Percentiles rank a stretch among this genome's conserved stretches.
phyloP scores from a whole-genome alignment of 2,888 invertebrate species.

The Strigamia transsilvanica region DNA sequence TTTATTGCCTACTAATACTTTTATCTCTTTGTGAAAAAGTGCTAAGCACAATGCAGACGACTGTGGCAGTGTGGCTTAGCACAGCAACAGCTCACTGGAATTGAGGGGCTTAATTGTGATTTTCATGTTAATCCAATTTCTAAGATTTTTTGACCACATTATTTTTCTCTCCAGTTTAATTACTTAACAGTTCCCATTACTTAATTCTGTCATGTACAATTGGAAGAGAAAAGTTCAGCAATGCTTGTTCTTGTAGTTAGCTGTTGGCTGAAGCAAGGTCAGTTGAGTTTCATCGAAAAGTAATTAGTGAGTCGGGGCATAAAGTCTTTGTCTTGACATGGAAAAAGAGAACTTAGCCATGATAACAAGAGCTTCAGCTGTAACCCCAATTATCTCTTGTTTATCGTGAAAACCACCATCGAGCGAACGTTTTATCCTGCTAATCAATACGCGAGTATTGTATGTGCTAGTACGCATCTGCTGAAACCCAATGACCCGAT shows the following conservation, averaged over 20 bases:
- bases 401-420: neutral
- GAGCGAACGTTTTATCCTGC: neutral
- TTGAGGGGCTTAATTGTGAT: neutral
- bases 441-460: no score
- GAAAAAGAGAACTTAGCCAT: neutral
- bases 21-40: neutral
- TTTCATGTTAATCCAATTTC: neutral
- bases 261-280: neutral
- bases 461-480: no score
- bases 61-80: neutral
- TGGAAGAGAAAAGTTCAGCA: neutral
- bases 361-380: conserved; percentile 16
- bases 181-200: no score
- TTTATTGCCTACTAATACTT: neutral
- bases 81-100: neutral
- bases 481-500: no score
- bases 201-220: neutral
- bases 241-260: neutral
- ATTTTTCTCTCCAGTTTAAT: neutral
- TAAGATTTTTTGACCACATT: neutral
- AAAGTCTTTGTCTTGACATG: neutral
- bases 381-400: neutral
- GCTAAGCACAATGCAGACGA: neutral
- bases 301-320: neutral
- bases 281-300: conserved; percentile 4